Evolutionary conservation across 1,140 invertebrate species (phyloP), one percentile per base, ranked within the genome.

Genomic region (Drosophila truncata): DNA sequence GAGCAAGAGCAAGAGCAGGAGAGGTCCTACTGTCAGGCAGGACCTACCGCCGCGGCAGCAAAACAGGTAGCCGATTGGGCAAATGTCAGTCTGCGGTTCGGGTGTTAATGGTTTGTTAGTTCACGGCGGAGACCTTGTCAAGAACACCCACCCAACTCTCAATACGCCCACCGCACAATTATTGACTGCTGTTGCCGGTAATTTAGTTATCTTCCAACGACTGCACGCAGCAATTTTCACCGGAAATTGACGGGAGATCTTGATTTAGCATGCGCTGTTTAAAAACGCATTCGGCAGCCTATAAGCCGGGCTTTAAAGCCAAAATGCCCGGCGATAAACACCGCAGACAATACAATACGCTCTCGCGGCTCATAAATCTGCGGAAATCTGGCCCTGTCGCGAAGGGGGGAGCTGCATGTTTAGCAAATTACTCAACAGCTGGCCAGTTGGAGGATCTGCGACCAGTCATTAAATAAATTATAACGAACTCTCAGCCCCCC

Each of bases 51-150:
- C 73, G 57, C 18, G 52, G 33, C 52, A 55, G 52, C 20, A 55
- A 59, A 74, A 81, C 85, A 90, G 85, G 85, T 90, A 90, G 66
- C 55, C 39, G 55, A 18, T 55, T 25, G 33, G 52, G 37, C 31
- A 18, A 27, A 13, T 67, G 27, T 49, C 47, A 54, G 57, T 78
- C 70, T 91, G 88, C 81, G 88, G 88, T 91, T 91, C 86, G 47
- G 49, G 82, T 83, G 86, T 88, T 91, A 91, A 91, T 91, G 70
- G 88, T 91, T 82, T 91, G 88, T 91, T 88, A 91, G 81, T 80
- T 62, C 59, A 6, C 47, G 52, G 41, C 57, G 18, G 52, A 79
- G 54, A 77, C 71, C 76, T 78, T 78, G 81, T 46, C 63, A n/a
- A n/a, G n/a, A n/a, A n/a, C n/a, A n/a, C n/a, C 25, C 46, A 64